Evolutionary conservation across 2,888 invertebrate genomes (phyloP), one percentile per base, ranked within the genome.

Genomic region (Auanema sp.): DNA sequence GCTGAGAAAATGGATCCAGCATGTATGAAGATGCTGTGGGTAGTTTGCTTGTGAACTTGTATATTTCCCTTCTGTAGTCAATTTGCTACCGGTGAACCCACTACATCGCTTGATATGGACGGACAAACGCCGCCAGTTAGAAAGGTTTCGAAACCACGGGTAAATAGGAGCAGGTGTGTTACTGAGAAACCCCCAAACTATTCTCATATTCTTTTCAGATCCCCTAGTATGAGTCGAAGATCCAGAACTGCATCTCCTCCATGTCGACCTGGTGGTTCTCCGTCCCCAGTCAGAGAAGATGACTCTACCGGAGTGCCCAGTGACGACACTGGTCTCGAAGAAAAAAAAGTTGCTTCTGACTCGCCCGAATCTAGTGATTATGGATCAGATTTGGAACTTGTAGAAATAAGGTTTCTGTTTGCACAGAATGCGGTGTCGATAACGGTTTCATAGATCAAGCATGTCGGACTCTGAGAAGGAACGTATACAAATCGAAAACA

Each of bases 381-480:
- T 21, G 47, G 47, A 47, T 47, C 47, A 47, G 47, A 47, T 10
- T 21, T 47, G 47, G 47, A 21, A 18, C 4, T 47, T 18, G 3
- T 47, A 16, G 47, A 47, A 21, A 47, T 47, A 47, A 47, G 47
- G 47, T 47, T 3, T 16, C 5, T 21, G 10, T 47, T 47, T 47
- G 16, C 21, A 5, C 5, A 5, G 4, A 5, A 10, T 47, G 47
- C 10, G 21, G 16, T 18, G 21, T 47, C 47, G 47, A 3, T 3
- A 18, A 16, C 47, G 24, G 18, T 41, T 23, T 61, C 55, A 16
- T 23, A 71, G 75, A 54, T 79, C 79, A 14, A 74, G 75, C 42
- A 81, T 81, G 81, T 79, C 79, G 41, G 81, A 81, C 50, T 79
- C 79, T 8, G 81, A 81, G 55, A 75, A 75, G 51, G 81, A 81